phyloP scores from a whole-genome alignment of 2,113 vertebrate species.

The Podilymbus podiceps region DNA sequence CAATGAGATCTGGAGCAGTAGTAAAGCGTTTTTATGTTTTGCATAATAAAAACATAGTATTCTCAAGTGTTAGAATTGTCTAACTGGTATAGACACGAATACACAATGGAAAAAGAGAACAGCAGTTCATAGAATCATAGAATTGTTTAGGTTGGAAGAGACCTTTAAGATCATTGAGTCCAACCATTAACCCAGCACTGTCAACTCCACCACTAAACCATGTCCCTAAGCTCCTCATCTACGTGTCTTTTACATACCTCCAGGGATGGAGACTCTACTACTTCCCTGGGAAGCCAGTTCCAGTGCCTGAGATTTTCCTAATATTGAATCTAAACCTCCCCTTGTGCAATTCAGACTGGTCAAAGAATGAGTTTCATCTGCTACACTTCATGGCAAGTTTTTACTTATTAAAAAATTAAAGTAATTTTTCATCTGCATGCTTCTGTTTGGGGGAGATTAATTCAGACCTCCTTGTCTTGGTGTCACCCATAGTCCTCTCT shows the following conservation, averaged over 20 bases:
- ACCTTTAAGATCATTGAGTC: too few species aligned
- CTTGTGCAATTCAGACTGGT: background rate
- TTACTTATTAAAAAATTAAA: too few species aligned
- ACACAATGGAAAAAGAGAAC: background rate
- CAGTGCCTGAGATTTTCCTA: too few species aligned
- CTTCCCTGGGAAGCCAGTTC: too few species aligned
- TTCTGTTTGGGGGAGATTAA: background rate
- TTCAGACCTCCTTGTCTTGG: background rate
- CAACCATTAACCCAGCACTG: too few species aligned
- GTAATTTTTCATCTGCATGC: background rate
- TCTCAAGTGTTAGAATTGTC: background rate
- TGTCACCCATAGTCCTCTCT: background rate
- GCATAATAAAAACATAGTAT: background rate
- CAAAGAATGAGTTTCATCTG: background rate
- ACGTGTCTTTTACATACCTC: too few species aligned
- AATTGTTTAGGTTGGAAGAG: too few species aligned
- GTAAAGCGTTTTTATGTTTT: background rate
- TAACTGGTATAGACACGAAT: background rate
- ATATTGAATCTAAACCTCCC: too few species aligned
- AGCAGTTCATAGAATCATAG: background rate
- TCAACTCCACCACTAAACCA: too few species aligned
- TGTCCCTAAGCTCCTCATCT: too few species aligned
- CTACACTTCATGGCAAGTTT: background rate
- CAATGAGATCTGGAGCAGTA: background rate
- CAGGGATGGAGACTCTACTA: too few species aligned